phyloP scores from a whole-genome alignment of 2,888 invertebrate species.

The Seira sanloemensis region DNA sequence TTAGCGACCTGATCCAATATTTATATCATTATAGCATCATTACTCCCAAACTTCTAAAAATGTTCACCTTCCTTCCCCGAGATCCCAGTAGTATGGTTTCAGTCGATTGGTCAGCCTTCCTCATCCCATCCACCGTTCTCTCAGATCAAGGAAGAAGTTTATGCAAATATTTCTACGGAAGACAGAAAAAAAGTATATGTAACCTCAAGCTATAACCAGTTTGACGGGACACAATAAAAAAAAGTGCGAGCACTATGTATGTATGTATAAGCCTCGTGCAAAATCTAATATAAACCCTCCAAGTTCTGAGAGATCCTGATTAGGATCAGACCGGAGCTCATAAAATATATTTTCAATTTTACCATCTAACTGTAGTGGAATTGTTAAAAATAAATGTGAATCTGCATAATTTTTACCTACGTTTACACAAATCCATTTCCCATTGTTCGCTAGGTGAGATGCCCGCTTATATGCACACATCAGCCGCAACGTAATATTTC shows the following conservation, averaged over 20 bases:
- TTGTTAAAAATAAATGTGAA: background rate
- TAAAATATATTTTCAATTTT: background rate
- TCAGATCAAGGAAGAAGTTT: slow-evolving; percentile 19
- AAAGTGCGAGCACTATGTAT: slow-evolving; percentile 17
- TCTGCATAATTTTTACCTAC: background rate
- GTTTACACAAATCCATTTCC: background rate
- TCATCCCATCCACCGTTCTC: slow-evolving; percentile 1
- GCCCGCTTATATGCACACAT: too few species aligned
- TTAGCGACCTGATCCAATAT: too few species aligned
- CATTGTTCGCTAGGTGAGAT: too few species aligned
- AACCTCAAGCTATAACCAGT: slow-evolving; percentile 52
- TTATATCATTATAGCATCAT: too few species aligned
- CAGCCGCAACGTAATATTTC: too few species aligned
- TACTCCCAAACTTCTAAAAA: too few species aligned
- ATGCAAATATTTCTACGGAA: slow-evolving; percentile 18
- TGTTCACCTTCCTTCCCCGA: too few species aligned
- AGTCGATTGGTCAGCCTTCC: background rate
- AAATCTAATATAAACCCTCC: background rate
- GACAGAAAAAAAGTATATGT: slow-evolving; percentile 16
- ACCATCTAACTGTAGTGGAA: background rate
- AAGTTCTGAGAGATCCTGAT: background rate
- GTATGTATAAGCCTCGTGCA: too few species aligned
- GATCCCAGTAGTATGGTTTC: too few species aligned
- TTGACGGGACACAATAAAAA: slow-evolving; percentile 57
- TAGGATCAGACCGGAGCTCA: background rate